Percentiles rank a stretch among this genome's conserved stretches.
Evolutionary conservation across 2,797 vertebrate genomes (phyloP).

Genomic region (Cyclopterus lumpus): DNA sequence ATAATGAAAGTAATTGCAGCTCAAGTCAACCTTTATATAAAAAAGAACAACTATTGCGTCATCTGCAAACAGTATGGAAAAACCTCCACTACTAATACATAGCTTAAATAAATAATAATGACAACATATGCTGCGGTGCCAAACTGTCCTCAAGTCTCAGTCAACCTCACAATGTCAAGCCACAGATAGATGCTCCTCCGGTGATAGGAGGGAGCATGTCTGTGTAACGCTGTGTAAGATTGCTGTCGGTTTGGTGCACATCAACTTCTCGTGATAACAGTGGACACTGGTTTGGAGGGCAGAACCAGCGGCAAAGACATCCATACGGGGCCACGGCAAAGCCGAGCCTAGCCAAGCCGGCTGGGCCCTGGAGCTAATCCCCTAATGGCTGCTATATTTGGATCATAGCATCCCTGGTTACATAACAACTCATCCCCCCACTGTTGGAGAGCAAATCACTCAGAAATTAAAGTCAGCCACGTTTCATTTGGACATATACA

Average conservation of each 20-base stretch:
- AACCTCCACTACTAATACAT: not conserved
- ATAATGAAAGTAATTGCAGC: not conserved
- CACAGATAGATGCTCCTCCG: slow-evolving; percentile 4
- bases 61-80: not conserved
- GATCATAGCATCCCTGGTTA: slow-evolving; percentile 78
- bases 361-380: slow-evolving; percentile 78
- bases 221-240: slow-evolving; percentile 18
- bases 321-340: slow-evolving; percentile 52
- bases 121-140: not conserved
- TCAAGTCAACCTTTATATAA: rapidly evolving
- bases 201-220: slow-evolving; percentile 3
- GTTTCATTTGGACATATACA: slow-evolving; percentile 31
- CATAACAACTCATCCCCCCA: slow-evolving; percentile 71
- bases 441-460: slow-evolving; percentile 58
- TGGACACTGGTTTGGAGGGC: slow-evolving; percentile 43
- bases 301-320: slow-evolving; percentile 66
- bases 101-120: not conserved
- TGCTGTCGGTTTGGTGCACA: slow-evolving; percentile 34
- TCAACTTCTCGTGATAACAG: slow-evolving; percentile 46
- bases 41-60: not conserved
- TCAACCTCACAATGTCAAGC: slow-evolving; percentile 16
- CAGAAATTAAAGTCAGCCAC: slow-evolving; percentile 55
- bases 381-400: slow-evolving; percentile 85
- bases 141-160: not conserved
- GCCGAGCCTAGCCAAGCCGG: slow-evolving; percentile 62